phyloP scores from a whole-genome alignment of 2,113 vertebrate species.

The Nibea albiflora region DNA sequence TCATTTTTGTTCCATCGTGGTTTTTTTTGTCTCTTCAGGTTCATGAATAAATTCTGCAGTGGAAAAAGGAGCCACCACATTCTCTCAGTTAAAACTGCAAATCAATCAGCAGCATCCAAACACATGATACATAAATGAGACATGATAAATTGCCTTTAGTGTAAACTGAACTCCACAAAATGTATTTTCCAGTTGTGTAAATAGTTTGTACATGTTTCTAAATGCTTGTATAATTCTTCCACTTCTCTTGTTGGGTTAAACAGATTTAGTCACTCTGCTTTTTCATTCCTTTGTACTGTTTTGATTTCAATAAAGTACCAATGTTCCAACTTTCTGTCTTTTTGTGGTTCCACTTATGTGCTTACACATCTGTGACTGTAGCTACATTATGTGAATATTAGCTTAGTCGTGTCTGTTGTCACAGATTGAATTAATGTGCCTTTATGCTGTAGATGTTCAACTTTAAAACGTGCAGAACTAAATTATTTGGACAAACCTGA shows the following conservation, averaged over 20 bases:
- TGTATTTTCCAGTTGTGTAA: constrained; percentile 1
- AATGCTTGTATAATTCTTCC: neutral
- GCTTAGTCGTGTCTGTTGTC: neutral
- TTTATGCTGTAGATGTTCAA: neutral
- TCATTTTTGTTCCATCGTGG: no score
- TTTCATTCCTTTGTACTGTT: neutral
- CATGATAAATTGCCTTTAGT: neutral
- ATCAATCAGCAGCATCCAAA: neutral
- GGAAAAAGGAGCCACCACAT: neutral
- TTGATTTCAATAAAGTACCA: neutral
- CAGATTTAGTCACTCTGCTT: neutral
- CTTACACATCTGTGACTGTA: neutral
- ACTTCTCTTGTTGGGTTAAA: neutral
- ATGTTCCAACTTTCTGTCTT: neutral
- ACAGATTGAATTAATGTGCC: neutral
- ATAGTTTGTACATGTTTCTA: neutral
- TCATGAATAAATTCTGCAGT: no score
- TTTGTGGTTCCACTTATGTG: neutral
- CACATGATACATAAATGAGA: neutral
- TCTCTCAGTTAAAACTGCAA: neutral
- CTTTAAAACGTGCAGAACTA: no score
- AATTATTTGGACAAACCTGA: neutral
- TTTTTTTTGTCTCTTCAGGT: no score
- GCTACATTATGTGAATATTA: neutral
- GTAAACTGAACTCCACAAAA: neutral